phyloP scores from a whole-genome alignment of 2,113 vertebrate species.

The Pantherophis guttatus region DNA sequence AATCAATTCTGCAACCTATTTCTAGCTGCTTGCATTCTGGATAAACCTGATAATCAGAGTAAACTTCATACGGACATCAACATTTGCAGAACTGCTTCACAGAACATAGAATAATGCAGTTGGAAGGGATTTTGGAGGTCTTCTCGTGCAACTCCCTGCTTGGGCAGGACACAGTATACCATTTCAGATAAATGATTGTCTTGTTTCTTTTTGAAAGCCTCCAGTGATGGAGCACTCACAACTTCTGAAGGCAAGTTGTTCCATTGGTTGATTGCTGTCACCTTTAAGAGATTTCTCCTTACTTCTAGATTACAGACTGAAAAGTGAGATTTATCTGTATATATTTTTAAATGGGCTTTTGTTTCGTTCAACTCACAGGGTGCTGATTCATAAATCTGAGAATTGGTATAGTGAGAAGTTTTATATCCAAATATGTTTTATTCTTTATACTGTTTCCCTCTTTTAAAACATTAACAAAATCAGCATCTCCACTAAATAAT shows the following conservation, averaged over 20 bases:
- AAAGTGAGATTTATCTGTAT: constrained; percentile 39
- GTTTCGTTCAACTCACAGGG: constrained; percentile 48
- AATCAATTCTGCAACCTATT: constrained; percentile 67
- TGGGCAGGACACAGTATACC: not conserved
- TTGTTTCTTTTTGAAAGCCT: not conserved
- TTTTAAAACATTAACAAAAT: not conserved
- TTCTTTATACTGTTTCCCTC: not conserved
- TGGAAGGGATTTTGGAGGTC: not conserved
- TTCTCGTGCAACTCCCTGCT: not conserved
- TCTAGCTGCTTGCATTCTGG: constrained; percentile 40
- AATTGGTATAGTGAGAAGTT: not conserved
- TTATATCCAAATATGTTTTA: not conserved
- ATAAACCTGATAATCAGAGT: constrained; percentile 39
- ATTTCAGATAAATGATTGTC: not conserved
- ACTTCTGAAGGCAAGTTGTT: not conserved
- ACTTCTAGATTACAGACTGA: constrained; percentile 25
- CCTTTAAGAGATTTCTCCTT: not conserved
- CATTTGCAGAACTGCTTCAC: constrained; percentile 33
- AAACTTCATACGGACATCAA: constrained; percentile 49
- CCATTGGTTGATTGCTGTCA: not conserved
- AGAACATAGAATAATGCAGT: not conserved
- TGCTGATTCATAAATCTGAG: not conserved
- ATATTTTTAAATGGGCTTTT: not conserved
- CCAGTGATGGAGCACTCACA: not conserved
- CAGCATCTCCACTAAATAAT: not conserved